Evolutionary conservation across 2,888 invertebrate species (phyloP), one percentile per base, ranked within the genome.

Genomic region (Deilephila elpenor): DNA sequence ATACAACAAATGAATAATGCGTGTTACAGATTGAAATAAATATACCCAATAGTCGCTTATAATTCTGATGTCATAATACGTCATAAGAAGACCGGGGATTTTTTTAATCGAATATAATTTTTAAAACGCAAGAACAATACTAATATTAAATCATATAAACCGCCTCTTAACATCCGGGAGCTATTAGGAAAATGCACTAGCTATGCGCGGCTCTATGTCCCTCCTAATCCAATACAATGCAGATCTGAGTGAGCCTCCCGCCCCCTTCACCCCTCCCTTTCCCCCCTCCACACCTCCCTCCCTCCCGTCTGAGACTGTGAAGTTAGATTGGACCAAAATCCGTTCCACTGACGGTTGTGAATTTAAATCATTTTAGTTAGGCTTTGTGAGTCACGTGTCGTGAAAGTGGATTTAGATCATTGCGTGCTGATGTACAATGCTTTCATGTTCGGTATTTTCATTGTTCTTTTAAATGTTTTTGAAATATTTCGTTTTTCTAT

Each of bases 351-450:
- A 64, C 44, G 61, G 34, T 62, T 62, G 19, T 62, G 61, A 62
- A 62, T 62, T 62, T 62, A 62, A 62, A 62, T 62, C 61, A 62
- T 62, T 62, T 62, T 62, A 62, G 61, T 62, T 34, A 62, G 32
- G 34, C 61, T 19, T 62, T 60, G 29, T 60, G 20, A 20, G n/a
- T 59, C 20, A 29, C 17, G 60, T 60, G 60, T 14, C 17, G 5
- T 25, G 25, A 25, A 60, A 25, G 25, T 60, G 11, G 25, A 25
- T 25, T 14, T 25, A 20, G 5, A 59, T 20, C 25, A 59, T 59
- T 25, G 25, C 7, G 25, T 59, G 44, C 14, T 44, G 44, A 14
- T 44, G 44, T 44, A 11, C 44, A 14, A 44, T 44, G 11, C 11
- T 44, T 11, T 44, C 11, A 44, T 44, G 44, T 14, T 11, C 11